Percentiles rank a stretch among this genome's conserved stretches.
Evolutionary conservation across 2,113 vertebrate species (phyloP).

Genomic region (Tringa solitaria): DNA sequence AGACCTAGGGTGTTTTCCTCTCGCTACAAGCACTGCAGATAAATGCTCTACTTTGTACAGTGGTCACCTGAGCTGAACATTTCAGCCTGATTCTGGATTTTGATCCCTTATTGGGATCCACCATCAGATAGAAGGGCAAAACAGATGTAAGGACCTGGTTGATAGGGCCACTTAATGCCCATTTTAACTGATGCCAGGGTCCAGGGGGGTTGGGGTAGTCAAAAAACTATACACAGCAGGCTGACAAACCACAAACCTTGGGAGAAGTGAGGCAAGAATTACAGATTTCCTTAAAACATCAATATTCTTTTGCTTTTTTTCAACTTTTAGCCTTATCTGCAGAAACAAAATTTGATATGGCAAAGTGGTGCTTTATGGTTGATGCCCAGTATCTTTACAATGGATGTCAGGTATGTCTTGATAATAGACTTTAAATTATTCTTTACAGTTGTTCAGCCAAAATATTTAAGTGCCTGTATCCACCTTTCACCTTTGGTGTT

Average conservation of each 20-base stretch:
- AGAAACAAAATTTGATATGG: not conserved
- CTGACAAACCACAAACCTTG: not conserved
- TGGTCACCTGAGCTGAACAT: not conserved
- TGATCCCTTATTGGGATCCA: not conserved
- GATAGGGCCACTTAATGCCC: not conserved
- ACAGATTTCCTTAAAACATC: not conserved
- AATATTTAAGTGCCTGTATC: not conserved
- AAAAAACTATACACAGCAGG: not conserved
- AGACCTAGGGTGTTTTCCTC: not conserved
- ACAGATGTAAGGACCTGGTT: not conserved
- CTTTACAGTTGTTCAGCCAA: not conserved
- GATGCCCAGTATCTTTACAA: not conserved
- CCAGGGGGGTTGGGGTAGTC: not conserved
- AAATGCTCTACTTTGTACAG: not conserved
- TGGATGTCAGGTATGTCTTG: not conserved
- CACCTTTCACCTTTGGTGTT: not conserved
- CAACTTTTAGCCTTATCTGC: not conserved
- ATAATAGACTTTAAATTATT: not conserved
- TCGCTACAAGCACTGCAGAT: not conserved
- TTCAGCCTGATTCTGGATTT: not conserved
- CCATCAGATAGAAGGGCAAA: not conserved
- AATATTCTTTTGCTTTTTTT: not conserved
- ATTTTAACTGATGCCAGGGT: not conserved
- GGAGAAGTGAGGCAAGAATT: not conserved
- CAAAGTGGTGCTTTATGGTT: not conserved